These are phyloP conservation scores for Euplexia lucipara DNA, from an alignment of 2,888 invertebrate species.

Conservation along the genomic window DNA sequence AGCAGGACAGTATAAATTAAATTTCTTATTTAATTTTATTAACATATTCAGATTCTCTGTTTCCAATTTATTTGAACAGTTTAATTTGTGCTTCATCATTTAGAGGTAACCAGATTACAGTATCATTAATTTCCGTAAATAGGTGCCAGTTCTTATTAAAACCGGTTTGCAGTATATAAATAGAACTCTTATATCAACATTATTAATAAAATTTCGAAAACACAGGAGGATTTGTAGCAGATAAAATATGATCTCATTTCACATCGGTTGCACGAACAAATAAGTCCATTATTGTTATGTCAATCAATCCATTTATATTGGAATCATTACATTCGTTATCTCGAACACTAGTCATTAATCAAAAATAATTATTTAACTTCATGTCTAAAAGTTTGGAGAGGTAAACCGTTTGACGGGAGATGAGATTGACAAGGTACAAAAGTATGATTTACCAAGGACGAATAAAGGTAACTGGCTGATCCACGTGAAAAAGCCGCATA, in stretches of 20 bases:
- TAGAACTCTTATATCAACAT: slow-evolving; percentile 1
- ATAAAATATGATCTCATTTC: slow-evolving; percentile 37
- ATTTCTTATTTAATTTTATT: no score
- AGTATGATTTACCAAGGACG: slow-evolving; percentile 17
- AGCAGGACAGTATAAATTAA: no score
- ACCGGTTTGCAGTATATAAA: background rate
- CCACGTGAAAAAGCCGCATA: background rate
- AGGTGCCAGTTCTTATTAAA: background rate
- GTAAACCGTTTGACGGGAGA: slow-evolving; percentile 25
- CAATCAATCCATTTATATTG: slow-evolving; percentile 54
- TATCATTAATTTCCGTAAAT: slow-evolving; percentile 8
- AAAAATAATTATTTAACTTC: slow-evolving; percentile 62
- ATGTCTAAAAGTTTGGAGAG: slow-evolving; percentile 46
- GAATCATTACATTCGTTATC: slow-evolving; percentile 55
- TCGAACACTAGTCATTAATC: slow-evolving; percentile 56
- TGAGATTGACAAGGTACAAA: slow-evolving; percentile 22
- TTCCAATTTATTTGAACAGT: background rate
- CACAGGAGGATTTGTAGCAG: slow-evolving; percentile 13
- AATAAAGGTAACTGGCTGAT: background rate
- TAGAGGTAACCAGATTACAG: slow-evolving; percentile 3
- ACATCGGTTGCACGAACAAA: slow-evolving; percentile 39
- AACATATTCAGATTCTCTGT: background rate
- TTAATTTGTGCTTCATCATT: background rate
- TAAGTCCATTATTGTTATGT: slow-evolving; percentile 40
- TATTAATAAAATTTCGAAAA: slow-evolving; percentile 38